phyloP scores from a whole-genome alignment of 2,113 vertebrate genomes.

The Cettia cetti region DNA sequence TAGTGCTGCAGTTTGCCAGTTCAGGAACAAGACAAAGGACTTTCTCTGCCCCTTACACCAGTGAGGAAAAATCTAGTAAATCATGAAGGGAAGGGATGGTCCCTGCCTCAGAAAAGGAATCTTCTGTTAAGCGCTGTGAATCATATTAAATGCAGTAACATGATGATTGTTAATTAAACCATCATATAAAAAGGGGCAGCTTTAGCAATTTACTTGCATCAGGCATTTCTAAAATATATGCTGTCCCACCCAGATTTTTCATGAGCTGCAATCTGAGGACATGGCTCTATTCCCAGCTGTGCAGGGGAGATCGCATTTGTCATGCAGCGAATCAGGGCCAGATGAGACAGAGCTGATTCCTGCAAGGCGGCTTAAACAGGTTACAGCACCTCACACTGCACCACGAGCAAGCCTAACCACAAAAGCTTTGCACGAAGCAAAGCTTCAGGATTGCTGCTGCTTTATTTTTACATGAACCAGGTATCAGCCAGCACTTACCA shows the following conservation, averaged over 20 bases:
- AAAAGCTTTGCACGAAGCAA: neutral
- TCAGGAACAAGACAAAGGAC: neutral
- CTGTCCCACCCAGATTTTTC: slow-evolving; percentile 41
- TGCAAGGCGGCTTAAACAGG: neutral
- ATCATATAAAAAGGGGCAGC: neutral
- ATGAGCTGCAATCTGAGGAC: neutral
- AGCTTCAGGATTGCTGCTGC: neutral
- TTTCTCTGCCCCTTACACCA: neutral
- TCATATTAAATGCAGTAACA: neutral
- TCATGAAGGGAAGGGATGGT: neutral
- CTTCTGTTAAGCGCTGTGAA: neutral
- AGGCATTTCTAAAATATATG: slow-evolving; percentile 11
- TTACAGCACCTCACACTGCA: neutral
- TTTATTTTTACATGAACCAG: neutral
- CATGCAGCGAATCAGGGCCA: neutral
- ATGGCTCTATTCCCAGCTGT: slow-evolving; percentile 1
- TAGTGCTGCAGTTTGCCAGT: neutral
- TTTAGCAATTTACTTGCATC: slow-evolving; percentile 15
- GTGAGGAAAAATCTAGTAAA: neutral
- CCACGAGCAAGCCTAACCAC: neutral
- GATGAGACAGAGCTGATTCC: neutral
- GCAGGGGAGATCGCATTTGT: neutral
- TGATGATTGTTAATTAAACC: neutral
- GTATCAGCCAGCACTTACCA: neutral
- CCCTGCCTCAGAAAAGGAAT: neutral